A percentile compares a stretch with the other conserved stretches of the same genome.
Evolutionary conservation across 2,797 vertebrate species (phyloP).

Genomic region (Labroides dimidiatus): DNA sequence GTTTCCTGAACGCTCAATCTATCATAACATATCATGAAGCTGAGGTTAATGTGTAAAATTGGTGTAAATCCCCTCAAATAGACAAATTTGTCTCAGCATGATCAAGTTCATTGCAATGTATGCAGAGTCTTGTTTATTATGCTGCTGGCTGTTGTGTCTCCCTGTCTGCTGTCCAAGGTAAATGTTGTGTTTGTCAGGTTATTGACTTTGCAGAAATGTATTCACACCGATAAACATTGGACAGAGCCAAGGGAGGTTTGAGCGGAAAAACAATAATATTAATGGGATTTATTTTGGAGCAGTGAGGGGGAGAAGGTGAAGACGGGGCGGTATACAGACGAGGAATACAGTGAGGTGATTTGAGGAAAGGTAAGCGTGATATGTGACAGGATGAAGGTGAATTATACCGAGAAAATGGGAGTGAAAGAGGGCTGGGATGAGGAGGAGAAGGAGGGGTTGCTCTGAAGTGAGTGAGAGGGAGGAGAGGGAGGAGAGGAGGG

Average conservation of each 20-base stretch:
- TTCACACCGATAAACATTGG: slow-evolving; percentile 36
- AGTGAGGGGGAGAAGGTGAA: slow-evolving; percentile 10
- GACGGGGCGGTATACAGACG: slow-evolving; percentile 4
- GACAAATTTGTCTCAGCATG: not conserved
- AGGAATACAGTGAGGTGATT: slow-evolving; percentile 35
- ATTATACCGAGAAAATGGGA: slow-evolving; percentile 61
- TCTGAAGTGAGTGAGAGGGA: slow-evolving; percentile 72
- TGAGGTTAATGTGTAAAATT: not conserved
- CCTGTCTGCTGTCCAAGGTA: slow-evolving; percentile 9
- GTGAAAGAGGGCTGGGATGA: slow-evolving; percentile 60
- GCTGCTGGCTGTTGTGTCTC: not conserved
- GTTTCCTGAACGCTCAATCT: too few species aligned
- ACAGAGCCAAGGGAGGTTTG: slow-evolving; percentile 11
- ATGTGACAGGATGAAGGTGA: slow-evolving; percentile 68
- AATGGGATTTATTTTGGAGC: slow-evolving; percentile 42
- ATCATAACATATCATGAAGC: not conserved
- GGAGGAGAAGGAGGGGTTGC: slow-evolving; percentile 65
- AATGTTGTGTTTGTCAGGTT: slow-evolving; percentile 14
- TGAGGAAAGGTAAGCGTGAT: slow-evolving; percentile 40
- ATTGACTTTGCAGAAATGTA: slow-evolving; percentile 33
- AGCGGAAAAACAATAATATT: slow-evolving; percentile 18
- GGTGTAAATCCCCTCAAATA: not conserved
- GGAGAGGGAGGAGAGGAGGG: slow-evolving; percentile 69
- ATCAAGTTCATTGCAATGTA: slow-evolving; percentile 9
- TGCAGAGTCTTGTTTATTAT: slow-evolving; percentile 19